Percentiles rank a stretch among this genome's conserved stretches.
phyloP scores from a whole-genome alignment of 2,888 invertebrate genomes.

The Nipponacmea schrenckii region DNA sequence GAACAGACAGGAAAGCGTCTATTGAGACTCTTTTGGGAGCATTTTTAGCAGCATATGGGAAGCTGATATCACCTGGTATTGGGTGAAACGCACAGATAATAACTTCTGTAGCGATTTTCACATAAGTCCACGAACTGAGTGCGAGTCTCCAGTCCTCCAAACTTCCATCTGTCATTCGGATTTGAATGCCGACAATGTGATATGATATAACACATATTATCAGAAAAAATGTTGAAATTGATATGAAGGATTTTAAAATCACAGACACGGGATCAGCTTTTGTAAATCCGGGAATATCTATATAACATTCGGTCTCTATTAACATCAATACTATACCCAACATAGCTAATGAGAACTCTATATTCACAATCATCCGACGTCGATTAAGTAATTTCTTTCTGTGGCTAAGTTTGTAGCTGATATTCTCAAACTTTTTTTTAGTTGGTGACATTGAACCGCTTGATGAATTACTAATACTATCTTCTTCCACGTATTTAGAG shows the following conservation, averaged over 20 bases:
- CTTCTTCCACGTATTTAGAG: conserved; percentile 44
- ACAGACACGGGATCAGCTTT: conserved; percentile 40
- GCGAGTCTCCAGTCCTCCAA: conserved; percentile 54
- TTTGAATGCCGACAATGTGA: conserved; percentile 44
- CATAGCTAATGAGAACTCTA: conserved; percentile 44
- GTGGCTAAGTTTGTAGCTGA: conserved; percentile 47
- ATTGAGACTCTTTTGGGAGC: conserved; percentile 39
- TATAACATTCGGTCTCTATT: conserved; percentile 47
- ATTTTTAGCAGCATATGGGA: conserved; percentile 36
- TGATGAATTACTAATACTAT: conserved; percentile 28
- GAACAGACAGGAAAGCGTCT: conserved; percentile 50
- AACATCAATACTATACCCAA: conserved; percentile 51
- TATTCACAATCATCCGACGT: conserved; percentile 43
- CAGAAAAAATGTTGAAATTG: conserved; percentile 41
- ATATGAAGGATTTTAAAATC: conserved; percentile 44
- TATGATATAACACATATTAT: conserved; percentile 39
- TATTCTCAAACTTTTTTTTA: conserved; percentile 43
- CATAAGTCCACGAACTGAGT: conserved; percentile 36
- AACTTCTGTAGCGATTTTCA: conserved; percentile 44
- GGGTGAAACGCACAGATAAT: conserved; percentile 51
- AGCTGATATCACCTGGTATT: conserved; percentile 41
- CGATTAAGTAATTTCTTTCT: conserved; percentile 44
- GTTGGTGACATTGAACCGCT: conserved; percentile 21
- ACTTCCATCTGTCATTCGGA: conserved; percentile 52
- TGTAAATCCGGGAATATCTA: conserved; percentile 33